These are phyloP conservation scores for Oxyruncus cristatus DNA, from an alignment of 2,113 vertebrate species.

Conservation along the genomic window DNA sequence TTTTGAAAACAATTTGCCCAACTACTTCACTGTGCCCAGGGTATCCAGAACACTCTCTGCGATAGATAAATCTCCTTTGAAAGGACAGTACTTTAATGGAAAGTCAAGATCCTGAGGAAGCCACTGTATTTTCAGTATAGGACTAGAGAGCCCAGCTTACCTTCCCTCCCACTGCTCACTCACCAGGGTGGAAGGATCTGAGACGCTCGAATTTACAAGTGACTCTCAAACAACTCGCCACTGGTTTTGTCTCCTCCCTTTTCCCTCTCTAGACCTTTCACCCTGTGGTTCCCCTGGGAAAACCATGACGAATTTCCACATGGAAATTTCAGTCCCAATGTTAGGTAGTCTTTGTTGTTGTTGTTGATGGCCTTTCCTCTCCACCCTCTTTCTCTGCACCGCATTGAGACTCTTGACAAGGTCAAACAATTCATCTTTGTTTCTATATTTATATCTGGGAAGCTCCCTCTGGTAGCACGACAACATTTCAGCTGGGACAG, in stretches of 20 bases:
- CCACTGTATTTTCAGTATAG: neutral
- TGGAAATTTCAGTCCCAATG: neutral
- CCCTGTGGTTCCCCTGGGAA: neutral
- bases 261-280: conserved; percentile 15
- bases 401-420: conserved; percentile 22
- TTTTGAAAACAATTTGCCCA: neutral
- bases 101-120: neutral
- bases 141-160: neutral
- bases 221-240: neutral
- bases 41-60: neutral
- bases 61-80: neutral
- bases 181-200: neutral
- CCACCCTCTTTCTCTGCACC: conserved; percentile 10
- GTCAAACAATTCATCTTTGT: conserved; percentile 23
- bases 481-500: neutral
- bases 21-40: neutral
- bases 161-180: neutral
- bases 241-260: neutral
- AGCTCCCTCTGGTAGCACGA: neutral
- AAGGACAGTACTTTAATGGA: neutral
- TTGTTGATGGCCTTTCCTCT: conserved; percentile 8
- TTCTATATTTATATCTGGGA: conserved; percentile 14
- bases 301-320: conserved; percentile 14
- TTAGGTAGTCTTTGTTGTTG: neutral
- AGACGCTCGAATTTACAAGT: neutral